These are phyloP conservation scores for Yponomeuta malinellus DNA, from an alignment of 2,888 invertebrate species.

Conservation along the genomic window DNA sequence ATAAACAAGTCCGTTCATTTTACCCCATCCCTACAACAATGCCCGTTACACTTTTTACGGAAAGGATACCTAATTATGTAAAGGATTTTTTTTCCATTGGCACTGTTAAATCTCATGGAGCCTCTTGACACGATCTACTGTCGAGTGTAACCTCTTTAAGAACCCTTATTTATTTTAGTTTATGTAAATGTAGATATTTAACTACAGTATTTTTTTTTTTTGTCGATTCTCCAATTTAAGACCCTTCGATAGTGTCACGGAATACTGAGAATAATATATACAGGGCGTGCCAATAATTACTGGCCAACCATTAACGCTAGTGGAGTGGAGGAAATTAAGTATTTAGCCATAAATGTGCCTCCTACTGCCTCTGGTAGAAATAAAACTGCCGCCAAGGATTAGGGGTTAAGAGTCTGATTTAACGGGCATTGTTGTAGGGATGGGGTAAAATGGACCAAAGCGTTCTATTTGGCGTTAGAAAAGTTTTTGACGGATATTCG, in stretches of 20 bases:
- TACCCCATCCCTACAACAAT: too few species aligned
- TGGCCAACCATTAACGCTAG: slow-evolving; percentile 70
- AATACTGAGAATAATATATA: slow-evolving; percentile 58
- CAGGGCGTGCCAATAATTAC: slow-evolving; percentile 68
- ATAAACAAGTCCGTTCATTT: too few species aligned
- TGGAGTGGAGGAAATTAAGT: slow-evolving; percentile 58
- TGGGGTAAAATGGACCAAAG: slow-evolving; percentile 29
- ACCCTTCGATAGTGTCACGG: neutral
- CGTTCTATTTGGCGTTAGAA: too few species aligned
- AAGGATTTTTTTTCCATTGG: too few species aligned
- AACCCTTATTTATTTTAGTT: too few species aligned
- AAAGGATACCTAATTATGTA: too few species aligned
- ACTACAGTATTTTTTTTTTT: neutral
- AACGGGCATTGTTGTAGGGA: slow-evolving; percentile 60
- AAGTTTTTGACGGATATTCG: neutral
- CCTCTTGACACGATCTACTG: too few species aligned
- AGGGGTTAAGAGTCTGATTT: slow-evolving; percentile 74
- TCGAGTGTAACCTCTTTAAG: too few species aligned
- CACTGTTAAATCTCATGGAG: too few species aligned
- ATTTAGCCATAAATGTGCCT: slow-evolving; percentile 72
- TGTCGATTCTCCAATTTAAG: neutral
- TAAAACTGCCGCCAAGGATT: slow-evolving; percentile 69
- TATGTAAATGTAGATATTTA: neutral
- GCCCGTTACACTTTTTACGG: too few species aligned
- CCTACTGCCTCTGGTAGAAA: slow-evolving; percentile 32